Evolutionary conservation across 2,797 vertebrate genomes (phyloP), one percentile per base, ranked within the genome.

Genomic region (Tragopan temminckii): DNA sequence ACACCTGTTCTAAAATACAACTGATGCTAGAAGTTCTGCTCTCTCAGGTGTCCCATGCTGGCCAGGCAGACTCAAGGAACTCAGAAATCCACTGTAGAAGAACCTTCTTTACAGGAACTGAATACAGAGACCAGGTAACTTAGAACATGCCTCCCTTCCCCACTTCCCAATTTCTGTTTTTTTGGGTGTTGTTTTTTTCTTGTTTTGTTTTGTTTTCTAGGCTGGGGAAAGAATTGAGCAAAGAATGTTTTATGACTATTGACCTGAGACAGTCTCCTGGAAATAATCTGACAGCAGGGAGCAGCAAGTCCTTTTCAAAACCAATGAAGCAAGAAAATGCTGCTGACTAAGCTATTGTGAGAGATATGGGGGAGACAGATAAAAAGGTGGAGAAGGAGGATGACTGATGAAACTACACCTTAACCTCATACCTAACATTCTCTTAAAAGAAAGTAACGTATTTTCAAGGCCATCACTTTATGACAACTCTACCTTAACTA

Each of bases 271-370:
- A 80, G 90, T 91, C 95, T 97, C 72, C 95, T 96, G 90, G 96
- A 97, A 97, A 97, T 94, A 96, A 97, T 95, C 96, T 95, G 96
- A 95, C 97, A 96, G 94, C 89, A 91, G 95, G 95, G 76, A 93
- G 70, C 80, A 86, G 79, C 23, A 35, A 97, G 96, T 93, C 90
- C 94, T 89, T 97, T 97, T 96, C 82, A 96, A 95, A 97, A 96
- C 78, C 96, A 96, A 48, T 64, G 90, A 94, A 98, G 95, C 97
- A 97, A 90, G 80, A 97, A 98, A 97, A 89, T 55, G 74, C 80
- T 96, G 93, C 94, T 97, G 96, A 92, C 97, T 96, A 90, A 95
- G 35, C 89, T 95, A 90, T 82, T 96, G 91, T 92, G 89, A 62
- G 75, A 94, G 79, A 80, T 68, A 90, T 92, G 94, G 74, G 77